Base-by-base conservation (phyloP, 2,888 invertebrate genomes). In the Chromoteleia sp. region DNA sequence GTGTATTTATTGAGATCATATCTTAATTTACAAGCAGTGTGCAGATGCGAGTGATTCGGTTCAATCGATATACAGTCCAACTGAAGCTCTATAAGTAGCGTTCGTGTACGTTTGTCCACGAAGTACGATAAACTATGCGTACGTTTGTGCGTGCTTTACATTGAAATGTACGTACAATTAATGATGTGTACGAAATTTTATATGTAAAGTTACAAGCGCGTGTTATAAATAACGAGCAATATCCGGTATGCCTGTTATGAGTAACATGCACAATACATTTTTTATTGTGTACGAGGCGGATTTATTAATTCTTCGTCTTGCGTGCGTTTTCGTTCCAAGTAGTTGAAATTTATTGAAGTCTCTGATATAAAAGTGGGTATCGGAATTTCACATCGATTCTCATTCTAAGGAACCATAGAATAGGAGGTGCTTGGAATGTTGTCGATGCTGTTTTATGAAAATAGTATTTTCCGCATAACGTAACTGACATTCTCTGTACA, bases 371-470 rank as follows among this genome's bases (percentile, higher is more conserved):
- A 65, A 74, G 21, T 74, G 56, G 36, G 56, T 36, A 56, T 54
- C 12, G 59, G 67, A 76, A 68, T 74, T 74, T 74, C 45, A 36
- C 59, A 52, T 68, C 67, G 59, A 68, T 68, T 76, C 59, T 67
- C 76, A 76, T 76, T 68, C 52, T 59, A 68, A 59, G 56, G 43
- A 50, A n/a, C 76, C 19, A 52, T 52, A 50, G 76, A 76, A 76
- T 43, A 59, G 59, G 52, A 59, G 68, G 76, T 59, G 59, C 67
- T 67, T 67, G 67, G 75, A 76, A 76, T 76, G 76, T 33, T 63
- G 76, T 68, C 68, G 67, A 68, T 52, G 76, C 59, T 67, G 67
- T 41, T 76, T 76, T 68, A 76, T 61, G 76, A 76, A 76, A 68
- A 76, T 17, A 76, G 58, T 52, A 61, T 76, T 58, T 76, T 76